These are phyloP conservation scores for Python bivittatus DNA, from an alignment of 2,113 vertebrate species.

Conservation along the genomic window DNA sequence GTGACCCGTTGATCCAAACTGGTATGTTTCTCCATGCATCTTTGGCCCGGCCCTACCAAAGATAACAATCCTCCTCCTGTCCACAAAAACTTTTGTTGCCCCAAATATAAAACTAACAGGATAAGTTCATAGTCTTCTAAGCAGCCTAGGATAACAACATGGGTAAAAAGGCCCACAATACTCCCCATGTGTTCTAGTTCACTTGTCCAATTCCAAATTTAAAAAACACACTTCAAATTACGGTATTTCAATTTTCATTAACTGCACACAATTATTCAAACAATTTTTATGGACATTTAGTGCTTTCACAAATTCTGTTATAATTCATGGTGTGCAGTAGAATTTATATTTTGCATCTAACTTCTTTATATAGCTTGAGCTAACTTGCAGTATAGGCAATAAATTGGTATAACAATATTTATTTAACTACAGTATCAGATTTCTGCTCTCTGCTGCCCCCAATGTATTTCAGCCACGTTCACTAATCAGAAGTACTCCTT, in stretches of 20 bases:
- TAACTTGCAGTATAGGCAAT: background rate
- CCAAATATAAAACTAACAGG: background rate
- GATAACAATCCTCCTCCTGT: background rate
- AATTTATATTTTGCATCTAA: background rate
- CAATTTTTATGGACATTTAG: background rate
- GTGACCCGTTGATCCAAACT: background rate
- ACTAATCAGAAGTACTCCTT: slow-evolving; percentile 73
- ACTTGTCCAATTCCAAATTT: background rate
- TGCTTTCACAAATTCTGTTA: background rate
- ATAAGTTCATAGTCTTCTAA: background rate
- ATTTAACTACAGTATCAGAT: background rate
- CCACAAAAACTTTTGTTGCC: background rate
- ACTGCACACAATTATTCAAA: background rate
- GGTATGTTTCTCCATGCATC: background rate
- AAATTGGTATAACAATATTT: background rate
- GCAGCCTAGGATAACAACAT: background rate
- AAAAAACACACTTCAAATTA: background rate
- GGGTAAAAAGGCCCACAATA: background rate
- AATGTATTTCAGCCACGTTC: rapidly evolving
- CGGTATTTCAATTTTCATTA: background rate
- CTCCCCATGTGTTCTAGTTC: background rate
- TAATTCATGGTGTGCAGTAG: background rate
- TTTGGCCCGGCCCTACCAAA: background rate
- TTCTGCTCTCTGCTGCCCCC: background rate
- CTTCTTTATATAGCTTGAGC: background rate